Base-by-base conservation (phyloP, 2,113 vertebrate genomes). In the Panthera tigris region DNA sequence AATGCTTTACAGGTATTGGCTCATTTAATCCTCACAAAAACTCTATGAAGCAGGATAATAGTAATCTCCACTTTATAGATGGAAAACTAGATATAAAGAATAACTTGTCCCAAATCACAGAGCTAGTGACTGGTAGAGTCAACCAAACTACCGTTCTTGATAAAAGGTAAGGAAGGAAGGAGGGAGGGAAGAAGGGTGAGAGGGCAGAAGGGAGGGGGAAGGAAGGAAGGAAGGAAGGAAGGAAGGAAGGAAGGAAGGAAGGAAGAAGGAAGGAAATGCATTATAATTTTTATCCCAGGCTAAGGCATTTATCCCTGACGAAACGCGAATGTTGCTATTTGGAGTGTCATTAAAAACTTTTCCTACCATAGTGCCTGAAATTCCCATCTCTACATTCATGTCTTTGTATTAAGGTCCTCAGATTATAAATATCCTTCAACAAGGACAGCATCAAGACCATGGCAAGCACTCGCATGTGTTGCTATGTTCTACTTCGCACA, bases 41-140 rank as follows among this genome's bases (percentile, higher is more conserved):
- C 61, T n/a, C 13, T 21, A 1, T 0, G 21, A 92, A 48, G 19
- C 57, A 33, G 29, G 61, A 66, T 39, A 52, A 93, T 25, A 50
- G 39, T 50, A 66, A 83, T 63, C 29, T 57, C 52, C 12, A 36
- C 50, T 52, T 81, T 48, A 73, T 12, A 74, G 36, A 25, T n/a
- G 16, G 74, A 73, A 65, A 76, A 36, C 57, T 14, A 89, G 71
- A 91, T 18, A 29, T n/a, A 84, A 68, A 97, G 73, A 45, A 25
- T 68, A 63, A 39, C 41, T 84, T 78, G 31, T 31, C 65, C 21
- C 71, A 39, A 33, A 88, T 65, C n/a, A n/a, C 36, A 79, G 65
- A 88, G 31, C 12, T 31, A 74, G 63, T 21, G 36, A 73, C 18
- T 74, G 78, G 39, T 31, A 57, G 74, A 66, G 18, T 48, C 73